Evolutionary conservation across 2,888 invertebrate species (phyloP).

Genomic region (Dromius quadrimaculatus): DNA sequence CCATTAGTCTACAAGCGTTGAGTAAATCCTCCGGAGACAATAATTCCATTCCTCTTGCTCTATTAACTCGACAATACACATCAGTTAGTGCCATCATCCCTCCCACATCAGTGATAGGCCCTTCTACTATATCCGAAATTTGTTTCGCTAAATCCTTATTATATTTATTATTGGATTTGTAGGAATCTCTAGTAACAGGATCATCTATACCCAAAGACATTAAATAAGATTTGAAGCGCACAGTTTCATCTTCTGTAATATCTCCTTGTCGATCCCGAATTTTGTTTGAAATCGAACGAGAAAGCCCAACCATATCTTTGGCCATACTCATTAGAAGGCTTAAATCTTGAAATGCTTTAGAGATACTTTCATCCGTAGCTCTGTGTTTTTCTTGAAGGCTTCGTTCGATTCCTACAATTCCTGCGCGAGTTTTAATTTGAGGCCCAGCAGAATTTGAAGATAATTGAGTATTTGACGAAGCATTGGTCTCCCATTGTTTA

Average conservation of each 20-base stretch:
- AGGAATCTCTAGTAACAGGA: conserved; percentile 94
- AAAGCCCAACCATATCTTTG: conserved; percentile 95
- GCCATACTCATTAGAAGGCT: conserved; percentile 95
- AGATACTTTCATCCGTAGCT: conserved; percentile 92
- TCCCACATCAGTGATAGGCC: conserved; percentile 88
- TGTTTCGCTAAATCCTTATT: conserved; percentile 88
- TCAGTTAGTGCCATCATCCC: conserved; percentile 98
- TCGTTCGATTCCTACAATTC: conserved; percentile 96
- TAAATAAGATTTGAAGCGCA: conserved; percentile 94
- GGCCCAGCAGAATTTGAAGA: conserved; percentile 61
- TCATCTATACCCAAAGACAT: conserved; percentile 98
- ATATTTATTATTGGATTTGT: conserved; percentile 87
- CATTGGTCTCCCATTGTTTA: conserved; percentile 74
- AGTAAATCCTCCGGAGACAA: conserved; percentile 97
- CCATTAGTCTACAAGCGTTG: conserved; percentile 84
- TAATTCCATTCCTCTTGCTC: conserved; percentile 95
- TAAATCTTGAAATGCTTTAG: conserved; percentile 94
- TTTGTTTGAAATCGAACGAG: conserved; percentile 91
- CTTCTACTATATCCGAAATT: conserved; percentile 83
- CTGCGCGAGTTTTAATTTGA: conserved; percentile 80
- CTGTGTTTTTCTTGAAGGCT: conserved; percentile 91
- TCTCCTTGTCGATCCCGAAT: conserved; percentile 95
- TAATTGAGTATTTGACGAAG: conserved; percentile 59
- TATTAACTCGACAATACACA: conserved; percentile 95
- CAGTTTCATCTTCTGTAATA: conserved; percentile 97